Conservation (phyloP, 53 echinoderm and acorn worm species). For the Echinarachnius parma region DNA sequence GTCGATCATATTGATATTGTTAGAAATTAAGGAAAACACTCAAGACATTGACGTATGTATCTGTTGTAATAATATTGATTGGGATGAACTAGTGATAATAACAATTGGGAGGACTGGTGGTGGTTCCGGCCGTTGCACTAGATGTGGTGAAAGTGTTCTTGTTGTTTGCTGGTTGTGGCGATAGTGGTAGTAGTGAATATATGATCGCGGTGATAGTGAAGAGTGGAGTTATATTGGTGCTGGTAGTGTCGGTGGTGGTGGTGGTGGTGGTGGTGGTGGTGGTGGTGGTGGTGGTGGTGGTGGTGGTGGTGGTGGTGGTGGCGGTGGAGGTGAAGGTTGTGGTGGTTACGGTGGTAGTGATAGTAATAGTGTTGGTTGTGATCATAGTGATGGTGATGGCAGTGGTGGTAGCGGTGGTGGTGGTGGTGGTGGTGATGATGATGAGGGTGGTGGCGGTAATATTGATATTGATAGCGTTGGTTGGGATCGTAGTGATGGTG, state of each 20-base stretch:
- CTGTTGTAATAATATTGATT: too few relatives aligned
- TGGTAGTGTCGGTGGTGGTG: background rate
- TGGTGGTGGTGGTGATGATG: background rate
- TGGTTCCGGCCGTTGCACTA: too few relatives aligned
- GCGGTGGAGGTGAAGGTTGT: background rate
- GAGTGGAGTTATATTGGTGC: background rate
- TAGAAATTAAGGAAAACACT: too few relatives aligned
- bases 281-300: constrained; percentile 7
- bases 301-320: constrained; percentile 10
- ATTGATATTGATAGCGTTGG: background rate
- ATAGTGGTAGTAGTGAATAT: too few relatives aligned
- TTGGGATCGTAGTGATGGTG: background rate
- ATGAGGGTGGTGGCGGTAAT: background rate
- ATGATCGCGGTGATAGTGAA: background rate
- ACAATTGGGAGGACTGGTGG: too few relatives aligned
- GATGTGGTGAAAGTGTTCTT: background rate
- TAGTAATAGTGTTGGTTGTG: background rate
- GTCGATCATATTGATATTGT: too few relatives aligned
- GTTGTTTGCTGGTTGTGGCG: background rate
- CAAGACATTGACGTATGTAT: too few relatives aligned
- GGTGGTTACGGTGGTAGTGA: background rate
- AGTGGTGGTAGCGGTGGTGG: background rate
- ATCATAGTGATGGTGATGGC: background rate
- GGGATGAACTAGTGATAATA: too few relatives aligned
- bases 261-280: constrained; percentile 4